These are phyloP conservation scores for Drosophila bifasciata DNA, from an alignment of 1,140 invertebrate genomes.

Conservation along the genomic window DNA sequence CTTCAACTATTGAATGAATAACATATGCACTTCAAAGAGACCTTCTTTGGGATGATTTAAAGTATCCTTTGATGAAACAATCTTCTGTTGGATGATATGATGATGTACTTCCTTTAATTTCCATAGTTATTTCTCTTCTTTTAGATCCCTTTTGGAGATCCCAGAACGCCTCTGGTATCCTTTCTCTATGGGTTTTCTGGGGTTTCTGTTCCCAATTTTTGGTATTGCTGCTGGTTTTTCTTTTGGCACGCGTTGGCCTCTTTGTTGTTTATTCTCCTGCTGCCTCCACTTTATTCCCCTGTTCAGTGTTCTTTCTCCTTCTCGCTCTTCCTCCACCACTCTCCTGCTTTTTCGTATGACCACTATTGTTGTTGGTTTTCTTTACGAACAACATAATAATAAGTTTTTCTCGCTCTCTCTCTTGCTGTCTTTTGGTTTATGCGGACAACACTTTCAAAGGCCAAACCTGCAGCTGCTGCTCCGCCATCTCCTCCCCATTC, in stretches of 20 bases:
- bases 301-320: too few species aligned
- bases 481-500: not conserved
- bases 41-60: too few species aligned
- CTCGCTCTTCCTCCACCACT: not conserved
- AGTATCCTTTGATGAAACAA: too few species aligned
- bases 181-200: conserved; percentile 7
- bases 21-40: too few species aligned
- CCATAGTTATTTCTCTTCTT: too few species aligned
- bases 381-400: conserved; percentile 81
- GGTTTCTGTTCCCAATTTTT: not conserved
- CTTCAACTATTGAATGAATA: too few species aligned
- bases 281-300: not conserved
- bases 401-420: conserved; percentile 64
- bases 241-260: conserved; percentile 41
- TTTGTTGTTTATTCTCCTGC: conserved; percentile 33
- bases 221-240: conserved; percentile 15
- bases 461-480: conserved; percentile 68
- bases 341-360: conserved; percentile 19
- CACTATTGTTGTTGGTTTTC: conserved; percentile 58
- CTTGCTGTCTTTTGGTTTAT: conserved; percentile 39
- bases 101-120: too few species aligned
- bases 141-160: not conserved
- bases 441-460: conserved; percentile 66
- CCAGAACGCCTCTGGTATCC: conserved; percentile 13
- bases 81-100: too few species aligned